Percentiles rank a stretch among this genome's conserved stretches.
Conservation (phyloP, 2,888 invertebrate genomes). For the Pammene aurita region DNA sequence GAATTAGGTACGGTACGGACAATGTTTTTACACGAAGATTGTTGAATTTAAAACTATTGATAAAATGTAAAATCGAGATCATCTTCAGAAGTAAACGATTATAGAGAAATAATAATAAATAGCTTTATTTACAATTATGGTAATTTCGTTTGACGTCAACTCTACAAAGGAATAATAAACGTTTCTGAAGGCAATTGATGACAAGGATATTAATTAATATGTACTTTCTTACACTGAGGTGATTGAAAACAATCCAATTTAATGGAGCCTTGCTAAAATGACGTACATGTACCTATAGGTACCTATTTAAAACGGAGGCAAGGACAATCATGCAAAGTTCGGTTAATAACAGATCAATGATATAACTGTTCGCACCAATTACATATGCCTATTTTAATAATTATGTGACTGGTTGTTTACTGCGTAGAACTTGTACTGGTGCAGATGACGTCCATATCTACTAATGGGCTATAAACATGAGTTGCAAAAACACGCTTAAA, state of each 20-base stretch:
- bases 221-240: not conserved
- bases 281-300: not conserved
- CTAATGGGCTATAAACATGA: not conserved
- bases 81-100: not conserved
- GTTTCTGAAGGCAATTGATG: not conserved
- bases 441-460: constrained; percentile 4
- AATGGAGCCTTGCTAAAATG: constrained; percentile 23
- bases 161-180: not conserved
- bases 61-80: no score
- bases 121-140: not conserved
- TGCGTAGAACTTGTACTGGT: not conserved
- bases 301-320: constrained; percentile 3
- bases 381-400: constrained; percentile 26
- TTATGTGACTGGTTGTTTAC: constrained; percentile 3
- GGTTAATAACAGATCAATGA: constrained; percentile 16
- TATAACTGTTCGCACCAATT: constrained; percentile 22
- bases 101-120: not conserved
- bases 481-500: not conserved
- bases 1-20: no score
- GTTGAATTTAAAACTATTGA: no score
- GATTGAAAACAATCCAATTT: constrained; percentile 23
- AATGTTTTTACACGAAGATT: no score
- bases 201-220: not conserved
- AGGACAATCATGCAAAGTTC: constrained; percentile 34
- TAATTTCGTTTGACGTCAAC: not conserved